These are phyloP conservation scores for Dufourea novaeangliae DNA, from an alignment of 1,140 invertebrate genomes.

Conservation along the genomic window DNA sequence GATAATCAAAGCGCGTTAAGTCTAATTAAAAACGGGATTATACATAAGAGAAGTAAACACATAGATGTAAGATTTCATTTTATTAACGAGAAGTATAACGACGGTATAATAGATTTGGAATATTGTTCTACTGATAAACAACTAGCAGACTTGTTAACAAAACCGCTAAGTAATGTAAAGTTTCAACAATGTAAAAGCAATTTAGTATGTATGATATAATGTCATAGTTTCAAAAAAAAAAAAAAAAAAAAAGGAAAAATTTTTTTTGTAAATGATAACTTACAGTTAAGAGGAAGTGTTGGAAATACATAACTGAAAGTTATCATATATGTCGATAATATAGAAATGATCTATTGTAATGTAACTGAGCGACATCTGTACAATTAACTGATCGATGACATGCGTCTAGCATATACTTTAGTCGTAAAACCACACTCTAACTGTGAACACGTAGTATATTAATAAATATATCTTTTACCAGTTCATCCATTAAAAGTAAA, in stretches of 20 bases:
- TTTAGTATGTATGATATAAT: neutral
- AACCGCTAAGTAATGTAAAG: neutral
- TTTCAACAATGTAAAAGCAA: neutral
- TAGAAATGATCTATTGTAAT: too few species aligned
- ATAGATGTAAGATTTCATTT: conserved; percentile 23
- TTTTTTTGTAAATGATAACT: neutral
- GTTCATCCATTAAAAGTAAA: too few species aligned
- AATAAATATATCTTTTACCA: too few species aligned
- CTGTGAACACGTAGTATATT: too few species aligned
- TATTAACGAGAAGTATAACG: neutral
- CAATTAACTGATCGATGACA: too few species aligned
- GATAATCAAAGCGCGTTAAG: conserved; percentile 10
- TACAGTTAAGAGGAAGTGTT: conserved; percentile 4
- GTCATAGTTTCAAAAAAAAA: neutral
- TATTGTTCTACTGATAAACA: conserved; percentile 20
- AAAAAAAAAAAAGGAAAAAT: too few species aligned
- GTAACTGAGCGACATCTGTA: too few species aligned
- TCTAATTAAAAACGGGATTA: conserved; percentile 9
- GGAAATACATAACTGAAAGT: neutral
- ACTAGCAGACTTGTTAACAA: conserved; percentile 2
- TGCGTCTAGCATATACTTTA: too few species aligned
- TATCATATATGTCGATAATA: too few species aligned
- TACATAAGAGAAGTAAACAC: neutral
- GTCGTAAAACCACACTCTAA: too few species aligned
- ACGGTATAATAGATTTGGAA: neutral